Base-by-base conservation (phyloP, 2,113 vertebrate species). In the Myodes glareolus region DNA sequence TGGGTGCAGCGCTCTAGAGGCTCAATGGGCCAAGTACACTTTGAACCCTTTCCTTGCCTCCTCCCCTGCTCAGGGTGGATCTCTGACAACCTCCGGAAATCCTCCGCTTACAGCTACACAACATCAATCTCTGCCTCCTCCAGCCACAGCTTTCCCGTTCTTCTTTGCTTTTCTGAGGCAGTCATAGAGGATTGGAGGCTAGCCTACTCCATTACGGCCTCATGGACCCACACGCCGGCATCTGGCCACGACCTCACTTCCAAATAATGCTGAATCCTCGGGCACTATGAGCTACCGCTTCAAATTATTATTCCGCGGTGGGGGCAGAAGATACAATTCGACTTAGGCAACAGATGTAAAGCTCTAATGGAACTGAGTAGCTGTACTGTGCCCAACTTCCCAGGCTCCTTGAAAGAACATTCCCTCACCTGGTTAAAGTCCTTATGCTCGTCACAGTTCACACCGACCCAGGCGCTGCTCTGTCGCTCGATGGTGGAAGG, bases 221-320 rank as follows among this genome's bases (percentile, higher is more conserved):
- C 17, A 17, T 29, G n/a, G n/a, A 52, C 68, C 39, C 25, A 70
- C 10, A 21, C 10, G 73, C 88, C 10, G 61, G 80, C 31, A 73
- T 84, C 39, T 72, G 45, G 45, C 17, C 27, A 87, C 36, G 21
- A 77, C 12, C 19, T 25, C 52, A 68, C 86, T 95, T 72, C 50
- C 52, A 94, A 96, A 70, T 68, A 63, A 47, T 39, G 36, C 52
- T 50, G n/a, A 21, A 84, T 76, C 92, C 72, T 88, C 70, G 67
- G 27, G 21, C 61, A 27, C 10, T 45, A 12, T 36, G 3, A 73
- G 8, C 86, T 58, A 84, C 33, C 21, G 50, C 29, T 52, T 84
- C 5, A 61, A 58, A 33, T 89, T 42, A 89, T 89, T 58, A 31
- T 75, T 72, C 36, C 31, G 27, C 10, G 52, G 50, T 17, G 52